Evolutionary conservation across 2,113 vertebrate genomes (phyloP).

Genomic region (Pteronura brasiliensis): DNA sequence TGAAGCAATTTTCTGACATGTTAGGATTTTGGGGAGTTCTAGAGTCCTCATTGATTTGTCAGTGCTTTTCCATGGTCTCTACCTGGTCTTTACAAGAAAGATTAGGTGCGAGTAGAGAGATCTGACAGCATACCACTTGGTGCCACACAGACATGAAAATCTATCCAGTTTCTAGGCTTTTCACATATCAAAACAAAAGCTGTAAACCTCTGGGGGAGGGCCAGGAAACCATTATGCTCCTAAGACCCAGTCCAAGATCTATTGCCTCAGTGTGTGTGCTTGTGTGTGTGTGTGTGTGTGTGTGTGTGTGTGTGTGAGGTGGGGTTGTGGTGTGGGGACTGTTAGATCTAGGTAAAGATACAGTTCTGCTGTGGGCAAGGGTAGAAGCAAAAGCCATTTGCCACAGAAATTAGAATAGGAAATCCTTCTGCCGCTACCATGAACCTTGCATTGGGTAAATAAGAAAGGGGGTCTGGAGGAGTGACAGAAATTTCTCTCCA

Average conservation of each 20-base stretch:
- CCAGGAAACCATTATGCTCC: background rate
- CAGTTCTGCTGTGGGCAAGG: background rate
- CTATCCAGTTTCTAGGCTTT: background rate
- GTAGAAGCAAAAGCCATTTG: background rate
- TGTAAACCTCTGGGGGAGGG: background rate
- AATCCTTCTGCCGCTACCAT: rapidly evolving
- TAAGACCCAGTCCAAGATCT: background rate
- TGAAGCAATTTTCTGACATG: background rate
- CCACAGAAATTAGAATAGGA: background rate
- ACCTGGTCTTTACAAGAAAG: background rate
- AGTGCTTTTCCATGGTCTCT: background rate
- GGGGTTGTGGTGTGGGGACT: background rate
- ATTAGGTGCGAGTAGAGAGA: background rate
- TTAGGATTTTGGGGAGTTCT: background rate
- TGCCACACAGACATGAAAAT: background rate
- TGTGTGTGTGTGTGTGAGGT: background rate
- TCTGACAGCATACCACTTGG: background rate
- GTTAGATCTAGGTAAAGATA: background rate
- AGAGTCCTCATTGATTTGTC: background rate
- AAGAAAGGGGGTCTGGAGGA: background rate
- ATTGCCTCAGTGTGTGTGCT: background rate
- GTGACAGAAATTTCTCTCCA: background rate
- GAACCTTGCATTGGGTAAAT: background rate
- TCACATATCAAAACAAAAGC: background rate
- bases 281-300: background rate